These are phyloP conservation scores for Lordiphosa andalusiaca DNA, from an alignment of 2,888 invertebrate genomes.

Conservation along the genomic window DNA sequence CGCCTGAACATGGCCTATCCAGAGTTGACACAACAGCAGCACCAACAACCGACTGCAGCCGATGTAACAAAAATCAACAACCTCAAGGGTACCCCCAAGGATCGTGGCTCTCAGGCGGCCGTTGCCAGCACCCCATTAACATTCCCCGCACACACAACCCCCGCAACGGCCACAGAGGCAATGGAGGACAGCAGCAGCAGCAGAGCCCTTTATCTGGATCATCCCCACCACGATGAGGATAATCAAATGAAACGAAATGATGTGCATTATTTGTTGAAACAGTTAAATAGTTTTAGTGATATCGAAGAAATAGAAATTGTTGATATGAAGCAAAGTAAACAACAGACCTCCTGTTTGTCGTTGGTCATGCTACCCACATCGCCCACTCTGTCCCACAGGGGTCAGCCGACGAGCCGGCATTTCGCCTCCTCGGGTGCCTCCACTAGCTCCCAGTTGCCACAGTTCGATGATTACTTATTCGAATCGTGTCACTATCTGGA, in stretches of 20 bases:
- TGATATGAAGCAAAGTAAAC: conserved; percentile 79
- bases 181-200: conserved; percentile 27
- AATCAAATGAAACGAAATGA: conserved; percentile 81
- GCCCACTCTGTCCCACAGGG: conserved; percentile 76
- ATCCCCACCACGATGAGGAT: conserved; percentile 65
- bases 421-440: conserved; percentile 13
- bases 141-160: conserved; percentile 67
- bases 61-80: conserved; percentile 29
- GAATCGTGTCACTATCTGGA: conserved; percentile 79
- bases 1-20: conserved; percentile 69
- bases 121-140: conserved; percentile 75
- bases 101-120: conserved; percentile 64
- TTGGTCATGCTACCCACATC: conserved; percentile 61
- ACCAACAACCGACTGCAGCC: conserved; percentile 46
- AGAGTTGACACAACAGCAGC: conserved; percentile 59
- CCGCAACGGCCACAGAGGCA: conserved; percentile 16
- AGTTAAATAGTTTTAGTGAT: conserved; percentile 81
- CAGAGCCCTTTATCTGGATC: conserved; percentile 8
- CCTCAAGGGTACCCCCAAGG: conserved; percentile 27
- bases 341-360: conserved; percentile 65
- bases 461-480: conserved; percentile 79
- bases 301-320: conserved; percentile 81
- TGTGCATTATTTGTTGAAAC: conserved; percentile 81
- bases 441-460: conserved; percentile 42
- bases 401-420: conserved; percentile 48